A percentile compares a stretch with the other conserved stretches of the same genome.
Conservation (phyloP, 2,113 vertebrate genomes). For the western clawed frog (Xenopus tropicalis) region DNA sequence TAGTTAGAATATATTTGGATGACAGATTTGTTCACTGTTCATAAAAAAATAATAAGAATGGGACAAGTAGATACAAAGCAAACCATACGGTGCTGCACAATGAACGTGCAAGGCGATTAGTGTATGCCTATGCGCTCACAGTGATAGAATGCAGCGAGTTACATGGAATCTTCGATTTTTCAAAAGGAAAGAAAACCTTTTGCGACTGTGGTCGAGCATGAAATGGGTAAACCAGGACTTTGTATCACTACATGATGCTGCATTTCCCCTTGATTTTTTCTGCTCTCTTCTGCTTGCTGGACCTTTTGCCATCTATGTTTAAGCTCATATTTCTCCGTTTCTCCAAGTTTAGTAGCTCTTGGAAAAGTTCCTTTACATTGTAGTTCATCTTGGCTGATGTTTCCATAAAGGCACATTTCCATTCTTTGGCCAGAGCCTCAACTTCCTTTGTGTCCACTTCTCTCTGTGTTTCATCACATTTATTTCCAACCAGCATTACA, state of each 20-base stretch:
- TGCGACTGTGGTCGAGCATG: slow-evolving; percentile 19
- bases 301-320: slow-evolving; percentile 84
- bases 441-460: slow-evolving; percentile 90
- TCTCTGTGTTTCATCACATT: slow-evolving; percentile 92
- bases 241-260: slow-evolving; percentile 78
- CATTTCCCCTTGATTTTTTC: slow-evolving; percentile 96
- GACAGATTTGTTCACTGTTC: neutral
- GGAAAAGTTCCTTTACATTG: slow-evolving; percentile 96
- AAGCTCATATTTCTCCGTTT: slow-evolving; percentile 92
- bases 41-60: neutral
- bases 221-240: slow-evolving; percentile 15
- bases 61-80: slow-evolving; percentile 7
- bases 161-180: slow-evolving; percentile 29
- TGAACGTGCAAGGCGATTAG: neutral
- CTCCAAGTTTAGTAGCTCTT: slow-evolving; percentile 95
- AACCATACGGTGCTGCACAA: neutral
- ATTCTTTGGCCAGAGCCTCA: slow-evolving; percentile 85
- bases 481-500: slow-evolving; percentile 96
- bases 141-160: slow-evolving; percentile 41
- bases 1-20: neutral
- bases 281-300: slow-evolving; percentile 86
- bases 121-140: slow-evolving; percentile 49
- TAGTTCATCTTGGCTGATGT: slow-evolving; percentile 98
- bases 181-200: slow-evolving; percentile 6
- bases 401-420: slow-evolving; percentile 98